Conservation (phyloP, 2,113 vertebrate genomes). For the Deroptyus accipitrinus region DNA sequence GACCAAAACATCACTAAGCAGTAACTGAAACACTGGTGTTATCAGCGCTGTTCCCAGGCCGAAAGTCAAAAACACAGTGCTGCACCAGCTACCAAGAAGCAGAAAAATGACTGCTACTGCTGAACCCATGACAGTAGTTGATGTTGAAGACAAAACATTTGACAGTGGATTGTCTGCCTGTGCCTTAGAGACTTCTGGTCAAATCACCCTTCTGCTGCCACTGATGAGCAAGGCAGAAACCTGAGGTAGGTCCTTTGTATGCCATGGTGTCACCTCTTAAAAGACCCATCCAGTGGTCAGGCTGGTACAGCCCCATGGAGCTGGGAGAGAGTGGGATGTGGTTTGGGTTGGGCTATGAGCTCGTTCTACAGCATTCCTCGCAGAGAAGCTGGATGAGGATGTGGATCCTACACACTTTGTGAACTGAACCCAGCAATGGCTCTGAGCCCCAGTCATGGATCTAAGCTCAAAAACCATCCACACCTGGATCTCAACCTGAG, state of each 20-base stretch:
- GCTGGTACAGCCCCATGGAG: fast-evolving
- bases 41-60: too few species aligned
- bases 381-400: neutral
- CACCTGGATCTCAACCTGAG: neutral
- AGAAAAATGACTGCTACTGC: too few species aligned
- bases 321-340: neutral
- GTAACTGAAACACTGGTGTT: too few species aligned
- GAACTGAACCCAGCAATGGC: neutral
- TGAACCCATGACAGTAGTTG: too few species aligned
- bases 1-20: too few species aligned
- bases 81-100: too few species aligned
- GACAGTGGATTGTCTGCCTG: neutral
- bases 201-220: neutral
- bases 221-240: neutral
- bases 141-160: neutral
- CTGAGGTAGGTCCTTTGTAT: fast-evolving
- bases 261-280: fast-evolving
- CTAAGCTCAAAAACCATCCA: fast-evolving
- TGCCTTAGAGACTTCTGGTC: neutral
- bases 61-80: too few species aligned
- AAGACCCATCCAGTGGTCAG: neutral
- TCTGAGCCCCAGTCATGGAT: neutral
- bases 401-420: fast-evolving
- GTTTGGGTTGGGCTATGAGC: neutral
- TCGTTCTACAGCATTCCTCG: neutral